A percentile compares a stretch with the other conserved stretches of the same genome.
Evolutionary conservation across 2,113 vertebrate genomes (phyloP).

Genomic region (Megaceryle torquata): DNA sequence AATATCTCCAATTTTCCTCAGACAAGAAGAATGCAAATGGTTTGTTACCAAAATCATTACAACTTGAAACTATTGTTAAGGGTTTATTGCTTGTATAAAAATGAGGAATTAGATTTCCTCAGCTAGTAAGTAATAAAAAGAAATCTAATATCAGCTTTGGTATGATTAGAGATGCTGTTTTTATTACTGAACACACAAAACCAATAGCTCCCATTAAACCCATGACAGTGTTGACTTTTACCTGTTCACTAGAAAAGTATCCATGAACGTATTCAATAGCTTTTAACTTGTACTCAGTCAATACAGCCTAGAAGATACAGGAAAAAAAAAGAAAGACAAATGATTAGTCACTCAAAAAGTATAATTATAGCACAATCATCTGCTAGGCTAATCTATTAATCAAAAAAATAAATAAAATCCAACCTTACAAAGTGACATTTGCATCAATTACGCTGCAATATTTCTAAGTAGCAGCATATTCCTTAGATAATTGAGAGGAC

Average conservation of each 20-base stretch:
- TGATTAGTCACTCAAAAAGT: background rate
- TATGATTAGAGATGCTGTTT: background rate
- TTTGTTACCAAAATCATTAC: background rate
- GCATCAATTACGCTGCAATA: background rate
- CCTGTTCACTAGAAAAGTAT: conserved; percentile 98
- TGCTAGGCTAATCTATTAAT: background rate
- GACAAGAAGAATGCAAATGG: background rate
- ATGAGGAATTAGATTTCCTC: background rate
- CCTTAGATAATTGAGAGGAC: background rate
- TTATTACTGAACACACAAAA: background rate
- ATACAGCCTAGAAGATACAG: conserved; percentile 83
- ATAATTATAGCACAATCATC: background rate
- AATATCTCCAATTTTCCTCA: background rate
- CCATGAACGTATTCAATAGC: conserved; percentile 97
- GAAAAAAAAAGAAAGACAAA: background rate
- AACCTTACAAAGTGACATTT: background rate
- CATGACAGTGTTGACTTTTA: conserved; percentile 44
- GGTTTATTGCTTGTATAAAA: background rate
- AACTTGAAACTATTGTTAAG: background rate
- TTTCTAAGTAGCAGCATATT: background rate
- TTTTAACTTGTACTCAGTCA: conserved; percentile 95
- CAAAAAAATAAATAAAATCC: background rate
- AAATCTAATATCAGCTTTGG: background rate
- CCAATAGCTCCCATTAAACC: background rate
- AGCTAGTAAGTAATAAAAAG: background rate